Evolutionary conservation across 2,888 invertebrate genomes (phyloP), one percentile per base, ranked within the genome.

Genomic region (Lepidonotus clava): DNA sequence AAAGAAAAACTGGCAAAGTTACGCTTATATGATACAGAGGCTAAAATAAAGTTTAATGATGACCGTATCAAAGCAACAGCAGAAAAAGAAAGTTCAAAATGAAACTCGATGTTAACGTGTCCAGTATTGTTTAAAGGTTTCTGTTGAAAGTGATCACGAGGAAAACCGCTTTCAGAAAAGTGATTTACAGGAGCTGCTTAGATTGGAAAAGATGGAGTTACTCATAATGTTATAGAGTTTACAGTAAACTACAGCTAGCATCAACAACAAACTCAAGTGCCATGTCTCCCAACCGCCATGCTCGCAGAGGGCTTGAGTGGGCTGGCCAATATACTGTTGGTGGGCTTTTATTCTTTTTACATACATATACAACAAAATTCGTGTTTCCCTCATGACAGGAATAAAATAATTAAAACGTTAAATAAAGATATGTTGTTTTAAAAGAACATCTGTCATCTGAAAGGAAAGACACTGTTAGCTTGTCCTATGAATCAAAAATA

Each of bases 241-340:
- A n/a, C n/a, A n/a, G n/a, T n/a, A n/a, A n/a, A n/a, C 71, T 71
- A 71, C 38, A 71, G 14, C 71, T 71, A 80, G 80, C 14, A 80
- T 80, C 80, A 80, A 80, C 80, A 80, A 80, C 80, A 80, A 80
- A 41, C 51, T 71, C 71, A 71, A 71, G n/a, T 80, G 80, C 80
- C 80, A 80, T 80, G 80, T 80, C 80, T 80, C 80, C 80, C 80
- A 80, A 80, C 80, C 80, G 80, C 80, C 80, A 80, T 80, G 80
- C 80, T 80, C 51, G 80, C 80, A 80, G 80, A 80, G 80, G 80
- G 80, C 80, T 80, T 80, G 32, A 32, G 80, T 80, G 51, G 80
- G 80, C 80, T 80, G 28, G 80, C 80, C 46, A 32, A 80, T 80
- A 28, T 46, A 80, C 46, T n/a, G 71, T 71, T 71, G 34, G 71